Percentiles rank a stretch among this genome's conserved stretches.
These are phyloP conservation scores for Myoxocephalus aenaeus DNA, from an alignment of 2,797 vertebrate genomes.

Conservation along the genomic window DNA sequence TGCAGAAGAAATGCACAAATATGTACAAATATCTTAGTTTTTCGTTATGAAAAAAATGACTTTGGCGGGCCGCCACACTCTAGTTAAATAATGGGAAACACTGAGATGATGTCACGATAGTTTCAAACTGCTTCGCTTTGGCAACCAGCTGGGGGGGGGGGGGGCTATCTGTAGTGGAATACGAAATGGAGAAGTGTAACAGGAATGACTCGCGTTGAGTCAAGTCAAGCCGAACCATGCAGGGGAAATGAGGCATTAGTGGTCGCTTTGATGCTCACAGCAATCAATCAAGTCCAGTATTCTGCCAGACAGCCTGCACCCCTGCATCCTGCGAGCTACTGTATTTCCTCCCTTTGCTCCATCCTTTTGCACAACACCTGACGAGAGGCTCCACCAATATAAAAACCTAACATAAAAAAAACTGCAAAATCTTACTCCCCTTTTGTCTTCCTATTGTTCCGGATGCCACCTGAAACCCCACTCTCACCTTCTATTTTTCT, in stretches of 20 bases:
- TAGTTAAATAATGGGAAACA: no score
- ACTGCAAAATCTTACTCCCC: slow-evolving; percentile 7
- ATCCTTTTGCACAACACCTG: slow-evolving; percentile 11
- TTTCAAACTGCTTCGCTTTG: no score
- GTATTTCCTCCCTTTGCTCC: neutral
- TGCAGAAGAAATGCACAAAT: no score
- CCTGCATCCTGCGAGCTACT: slow-evolving; percentile 25
- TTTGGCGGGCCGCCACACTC: no score
- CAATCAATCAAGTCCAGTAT: slow-evolving; percentile 41
- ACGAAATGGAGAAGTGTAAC: neutral
- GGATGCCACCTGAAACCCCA: slow-evolving; percentile 39
- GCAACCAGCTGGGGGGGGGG: no score
- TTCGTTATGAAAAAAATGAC: neutral
- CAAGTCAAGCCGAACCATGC: neutral
- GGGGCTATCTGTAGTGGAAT: neutral
- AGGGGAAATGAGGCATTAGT: neutral
- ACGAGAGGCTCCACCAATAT: slow-evolving; percentile 14
- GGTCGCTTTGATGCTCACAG: slow-evolving; percentile 23
- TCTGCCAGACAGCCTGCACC: slow-evolving; percentile 15
- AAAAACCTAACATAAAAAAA: neutral
- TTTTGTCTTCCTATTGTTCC: slow-evolving; percentile 37
- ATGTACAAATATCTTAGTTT: neutral
- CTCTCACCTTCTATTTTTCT: slow-evolving; percentile 46
- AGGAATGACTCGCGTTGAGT: neutral
- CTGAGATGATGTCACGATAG: neutral